Evolutionary conservation across 2,113 vertebrate species (phyloP), one percentile per base, ranked within the genome.

Genomic region (Gila orcuttii): DNA sequence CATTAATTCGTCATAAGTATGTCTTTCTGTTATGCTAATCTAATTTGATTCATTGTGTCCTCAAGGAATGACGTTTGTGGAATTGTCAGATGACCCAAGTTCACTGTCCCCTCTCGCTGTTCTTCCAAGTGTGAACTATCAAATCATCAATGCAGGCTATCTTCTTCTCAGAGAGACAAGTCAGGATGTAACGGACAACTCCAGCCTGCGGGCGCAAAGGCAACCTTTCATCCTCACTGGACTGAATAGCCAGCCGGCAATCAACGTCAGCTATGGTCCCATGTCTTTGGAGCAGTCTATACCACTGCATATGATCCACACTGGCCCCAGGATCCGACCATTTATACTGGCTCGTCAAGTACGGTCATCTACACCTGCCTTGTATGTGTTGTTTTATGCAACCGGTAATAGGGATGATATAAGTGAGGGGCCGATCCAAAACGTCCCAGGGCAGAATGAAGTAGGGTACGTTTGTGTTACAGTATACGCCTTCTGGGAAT

Each of bases 321-420:
- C 93, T 89, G 88, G 96, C 7, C 96, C 95, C 92, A 95, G 89
- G 76, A 95, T 98, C 9, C 86, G 95, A 76, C 92, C 96, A 0
- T 94, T 91, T 82, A 93, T 97, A 69, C 84, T 98, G 88, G 93
- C 87, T 52, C 91, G 90, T 25, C 95, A 94, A 83, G 93, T 98
- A 39, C 96, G 95, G 82, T 96, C 86, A 0, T 95, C 94, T 4
- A 92, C 94, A 76, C 97, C 97, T 1, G 66, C 91, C 28, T 94
- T 97, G 28, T 96, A 95, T 89, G 92, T 98, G 23, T 94, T 99
- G 45, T 98, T 98, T 93, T 94, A 97, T 82, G 85, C 96, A 15
- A 91, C 95, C 45, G 91, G 94, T 64, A 93, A 94, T 62, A 93
- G 92, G 89, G 93, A 92, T 1, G 39, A 86, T n/a, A 52, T 88